A percentile compares a stretch with the other conserved stretches of the same genome.
These are phyloP conservation scores for Chrysochloris asiatica DNA, from an alignment of 2,113 vertebrate species.

Conservation along the genomic window DNA sequence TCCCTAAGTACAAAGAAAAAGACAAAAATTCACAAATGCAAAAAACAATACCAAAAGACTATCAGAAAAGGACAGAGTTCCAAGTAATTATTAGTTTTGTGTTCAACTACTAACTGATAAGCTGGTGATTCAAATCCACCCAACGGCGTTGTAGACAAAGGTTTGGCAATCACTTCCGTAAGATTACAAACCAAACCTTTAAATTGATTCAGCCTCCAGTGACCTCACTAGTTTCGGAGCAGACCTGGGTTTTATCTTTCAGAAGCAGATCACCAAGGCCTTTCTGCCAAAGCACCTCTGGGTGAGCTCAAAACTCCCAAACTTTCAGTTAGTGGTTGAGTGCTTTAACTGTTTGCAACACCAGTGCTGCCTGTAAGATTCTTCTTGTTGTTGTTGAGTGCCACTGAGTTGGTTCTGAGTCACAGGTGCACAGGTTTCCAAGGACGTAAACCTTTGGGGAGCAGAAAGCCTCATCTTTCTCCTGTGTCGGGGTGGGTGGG, in stretches of 20 bases:
- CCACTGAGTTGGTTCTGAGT: too few species aligned
- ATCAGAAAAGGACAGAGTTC: background rate
- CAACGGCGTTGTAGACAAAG: background rate
- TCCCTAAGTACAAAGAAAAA: background rate
- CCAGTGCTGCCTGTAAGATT: too few species aligned
- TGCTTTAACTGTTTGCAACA: background rate
- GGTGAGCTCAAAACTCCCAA: background rate
- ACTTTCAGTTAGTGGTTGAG: background rate
- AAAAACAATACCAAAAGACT: background rate
- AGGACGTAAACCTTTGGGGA: too few species aligned
- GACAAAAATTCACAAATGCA: background rate
- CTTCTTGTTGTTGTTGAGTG: too few species aligned
- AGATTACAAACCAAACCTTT: background rate
- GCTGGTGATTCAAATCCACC: background rate
- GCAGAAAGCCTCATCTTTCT: too few species aligned
- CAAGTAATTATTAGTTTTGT: background rate
- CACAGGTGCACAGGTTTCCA: too few species aligned
- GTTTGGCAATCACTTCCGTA: background rate
- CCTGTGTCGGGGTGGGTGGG: too few species aligned
- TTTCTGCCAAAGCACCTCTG: too few species aligned
- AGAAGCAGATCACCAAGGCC: background rate
- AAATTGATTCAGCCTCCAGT: background rate
- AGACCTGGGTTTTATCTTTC: background rate
- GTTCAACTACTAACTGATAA: background rate
- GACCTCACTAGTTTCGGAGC: background rate